A percentile compares a stretch with the other conserved stretches of the same genome.
Evolutionary conservation across 2,113 vertebrate species (phyloP).

Genomic region (Planiliza haematocheilus): DNA sequence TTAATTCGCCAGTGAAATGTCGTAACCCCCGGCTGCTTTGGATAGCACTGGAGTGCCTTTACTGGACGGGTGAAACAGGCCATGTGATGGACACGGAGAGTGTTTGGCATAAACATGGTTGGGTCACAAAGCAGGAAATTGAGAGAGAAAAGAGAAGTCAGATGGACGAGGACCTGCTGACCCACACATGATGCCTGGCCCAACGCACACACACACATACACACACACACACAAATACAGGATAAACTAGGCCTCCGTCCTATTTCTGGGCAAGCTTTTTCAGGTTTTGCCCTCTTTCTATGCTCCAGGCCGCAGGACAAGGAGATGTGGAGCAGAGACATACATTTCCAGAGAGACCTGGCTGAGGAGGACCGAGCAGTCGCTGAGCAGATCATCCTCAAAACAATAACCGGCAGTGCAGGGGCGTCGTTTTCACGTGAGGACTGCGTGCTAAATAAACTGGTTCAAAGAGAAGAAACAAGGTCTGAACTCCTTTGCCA

Average conservation of each 20-base stretch:
- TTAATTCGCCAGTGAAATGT: not conserved
- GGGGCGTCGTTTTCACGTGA: not conserved
- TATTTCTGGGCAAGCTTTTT: conserved; percentile 46
- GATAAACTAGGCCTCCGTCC: conserved; percentile 41
- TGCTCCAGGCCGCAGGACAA: conserved; percentile 16
- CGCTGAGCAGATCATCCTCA: not conserved
- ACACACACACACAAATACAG: conserved; percentile 14
- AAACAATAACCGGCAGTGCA: not conserved
- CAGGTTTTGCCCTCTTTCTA: conserved; percentile 43
- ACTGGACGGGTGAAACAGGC: not conserved
- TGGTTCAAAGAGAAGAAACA: too few relatives aligned
- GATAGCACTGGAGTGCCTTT: not conserved
- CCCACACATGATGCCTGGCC: conserved; percentile 46
- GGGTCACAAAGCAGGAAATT: conserved; percentile 50
- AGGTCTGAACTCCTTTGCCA: conserved; percentile 1
- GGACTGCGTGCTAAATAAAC: not conserved
- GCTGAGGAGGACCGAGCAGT: conserved; percentile 2
- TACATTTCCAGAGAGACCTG: conserved; percentile 9
- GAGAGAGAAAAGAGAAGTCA: conserved; percentile 54
- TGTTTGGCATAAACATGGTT: conserved; percentile 12
- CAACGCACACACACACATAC: conserved; percentile 5
- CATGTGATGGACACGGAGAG: conserved; percentile 3
- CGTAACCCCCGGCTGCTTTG: not conserved
- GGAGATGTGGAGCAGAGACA: conserved; percentile 13
- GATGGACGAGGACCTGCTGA: conserved; percentile 62